Base-by-base conservation (phyloP, 2,888 invertebrate genomes). In the Nemurella pictetii region DNA sequence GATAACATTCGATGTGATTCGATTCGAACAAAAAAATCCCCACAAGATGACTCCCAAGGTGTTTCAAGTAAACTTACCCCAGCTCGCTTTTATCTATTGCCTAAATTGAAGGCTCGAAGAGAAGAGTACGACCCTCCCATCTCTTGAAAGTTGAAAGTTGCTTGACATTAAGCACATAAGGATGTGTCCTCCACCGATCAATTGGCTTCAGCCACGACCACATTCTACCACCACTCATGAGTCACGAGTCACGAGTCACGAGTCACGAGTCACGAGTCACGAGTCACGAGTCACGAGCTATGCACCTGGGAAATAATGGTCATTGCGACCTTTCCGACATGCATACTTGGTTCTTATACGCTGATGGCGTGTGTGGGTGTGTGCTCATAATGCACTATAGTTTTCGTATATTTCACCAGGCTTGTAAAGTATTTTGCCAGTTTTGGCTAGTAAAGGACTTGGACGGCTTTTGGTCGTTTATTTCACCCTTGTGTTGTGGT, bases 401-500 rank as follows among this genome's bases (percentile, higher is more conserved):
- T 75, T 75, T 75, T 75, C 25, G 28, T 75, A 75, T 75, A 75
- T 75, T 75, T 75, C 28, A 75, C 75, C 75, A 28, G 27, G 20
- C 75, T 26, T 26, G 75, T 75, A 75, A 75, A 75, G 55, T 55
- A 55, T 55, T 55, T 55, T 55, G 55, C 55, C 75, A 35, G 36
- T 80, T 80, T 35, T 80, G 80, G 80, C 80, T 80, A 80, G 35
- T 80, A 26, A 30, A 35, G 80, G 80, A 36, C 32, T 80, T 80
- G 35, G 80, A 75, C 35, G 5, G 80, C 27, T 15, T 35, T 80
- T 36, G 80, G 80, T 80, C 80, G 35, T 80, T 80, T 80, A 80
- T 80, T 80, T 80, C 35, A 35, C 80, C 80, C 80, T 32, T n/a
- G 80, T 80, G 32, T 80, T 80, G 80, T 80, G 80, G 80, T 80